Evolutionary conservation across 1,140 invertebrate species (phyloP), one percentile per base, ranked within the genome.

Genomic region (Colletes gigas): DNA sequence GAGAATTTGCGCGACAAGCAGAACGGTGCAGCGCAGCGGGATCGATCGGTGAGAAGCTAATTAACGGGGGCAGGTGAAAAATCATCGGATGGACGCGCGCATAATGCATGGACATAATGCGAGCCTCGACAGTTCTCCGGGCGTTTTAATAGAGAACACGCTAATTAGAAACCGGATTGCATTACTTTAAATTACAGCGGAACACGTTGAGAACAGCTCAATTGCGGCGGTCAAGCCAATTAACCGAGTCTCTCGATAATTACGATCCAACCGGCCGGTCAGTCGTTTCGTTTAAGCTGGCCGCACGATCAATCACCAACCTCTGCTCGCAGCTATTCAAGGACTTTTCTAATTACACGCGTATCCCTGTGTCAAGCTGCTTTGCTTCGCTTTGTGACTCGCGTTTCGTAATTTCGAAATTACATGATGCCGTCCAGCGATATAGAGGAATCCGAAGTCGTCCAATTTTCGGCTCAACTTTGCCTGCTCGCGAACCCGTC

Each of bases 231-330:
- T 81, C 78, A 75, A 71, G 80, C 84, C 83, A 86, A 86, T 86
- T 86, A 86, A 69, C 74, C 68, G 80, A 67, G 66, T 82, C 75
- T 86, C 84, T 55, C 55, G 80, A 79, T 86, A 85, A 86, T 86
- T 86, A 86, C 81, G 70, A 75, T 12, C 75, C 68, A 59, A 44
- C 50, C 57, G 70, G 15, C 54, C 60, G 67, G 60, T 69, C 44
- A 59, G 65, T 82, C 57, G 71, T 60, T 82, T 71, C 69, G 63
- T 86, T 84, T 47, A 75, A 84, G 81, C 81, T 59, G 17, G 39
- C 80, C 69, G 9, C 65, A 44, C 69, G 62, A 79, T 86, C 76
- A 80, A 72, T 73, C 70, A 68, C 30, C 8, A 50, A 12, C 17
- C 69, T 52, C 50, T 14, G 65, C 65, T 83, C 8, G 14, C 57